Evolutionary conservation across 92 coral and sea anemone genomes (phyloP), one percentile per base, ranked within the genome.

Genomic region (Bergia puertoricense): DNA sequence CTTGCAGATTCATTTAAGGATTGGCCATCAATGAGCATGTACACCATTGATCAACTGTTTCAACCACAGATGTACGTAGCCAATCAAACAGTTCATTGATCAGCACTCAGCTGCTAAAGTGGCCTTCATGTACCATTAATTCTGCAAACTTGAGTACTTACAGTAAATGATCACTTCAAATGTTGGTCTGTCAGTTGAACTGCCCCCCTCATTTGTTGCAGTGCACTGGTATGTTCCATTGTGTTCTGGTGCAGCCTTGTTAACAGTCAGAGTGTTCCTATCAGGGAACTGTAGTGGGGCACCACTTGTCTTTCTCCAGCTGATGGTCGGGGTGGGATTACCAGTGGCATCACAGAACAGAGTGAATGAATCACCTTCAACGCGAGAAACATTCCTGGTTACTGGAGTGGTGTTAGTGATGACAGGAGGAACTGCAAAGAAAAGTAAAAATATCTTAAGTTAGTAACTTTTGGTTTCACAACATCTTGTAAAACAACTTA

Each of bases 231-330:
- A 74, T 3, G 77, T 74, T 74, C 77, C 77, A 74, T 74, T 74
- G 77, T 74, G 77, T 74, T 74, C 18, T 74, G 77, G 16, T 22
- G 76, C 0, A 72, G 91, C 87, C 74, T 88, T 13, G 87, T 73
- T 30, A 81, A 86, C 30, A 86, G 88, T 30, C 6, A 74, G 77
- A 4, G 10, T 22, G 40, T 13, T 37, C 38, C 37, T 18, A 74
- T 74, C 5, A 0, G 77, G 77, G 16, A 74, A 74, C 77, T 74
- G 77, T 74, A 74, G 18, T 8, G 77, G 8, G 16, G 4, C 41
- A 38, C 46, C 77, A 38, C 77, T 6, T 0, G 16, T 74, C 4
- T 74, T 74, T 16, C 3, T 74, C 77, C 77, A 38, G 7, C 56
- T 50, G 56, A 74, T 7, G 9, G 77, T 74, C 3, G 77, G 77